Conservation (phyloP, 1,140 invertebrate species). For the Eurosta solidaginis region DNA sequence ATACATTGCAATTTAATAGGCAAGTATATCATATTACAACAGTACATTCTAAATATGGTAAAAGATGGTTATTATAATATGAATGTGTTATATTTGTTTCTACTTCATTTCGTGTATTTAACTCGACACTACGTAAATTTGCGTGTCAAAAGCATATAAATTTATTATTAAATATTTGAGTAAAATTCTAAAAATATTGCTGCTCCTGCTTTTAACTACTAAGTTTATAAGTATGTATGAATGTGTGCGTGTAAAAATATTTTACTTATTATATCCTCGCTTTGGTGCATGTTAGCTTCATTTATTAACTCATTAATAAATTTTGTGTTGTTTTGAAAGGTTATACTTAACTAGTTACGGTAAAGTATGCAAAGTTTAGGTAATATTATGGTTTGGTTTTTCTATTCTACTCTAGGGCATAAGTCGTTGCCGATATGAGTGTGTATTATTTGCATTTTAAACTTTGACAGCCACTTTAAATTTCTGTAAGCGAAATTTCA, state of each 20-base stretch:
- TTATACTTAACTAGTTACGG: conserved; percentile 28
- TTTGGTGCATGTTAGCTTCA: conserved; percentile 6
- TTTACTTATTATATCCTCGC: neutral
- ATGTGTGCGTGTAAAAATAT: neutral
- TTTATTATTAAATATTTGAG: neutral
- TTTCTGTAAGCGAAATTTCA: conserved; percentile 14
- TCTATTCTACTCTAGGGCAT: neutral
- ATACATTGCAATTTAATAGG: too few relatives aligned
- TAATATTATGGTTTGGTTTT: neutral
- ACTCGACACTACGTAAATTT: neutral
- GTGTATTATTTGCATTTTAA: neutral
- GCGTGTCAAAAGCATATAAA: conserved; percentile 26
- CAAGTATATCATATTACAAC: neutral
- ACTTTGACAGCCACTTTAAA: conserved; percentile 8
- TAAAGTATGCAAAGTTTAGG: neutral
- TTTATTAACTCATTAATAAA: conserved; percentile 35
- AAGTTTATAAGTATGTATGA: neutral
- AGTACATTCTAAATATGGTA: neutral
- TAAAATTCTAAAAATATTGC: too few relatives aligned
- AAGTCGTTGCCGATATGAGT: neutral
- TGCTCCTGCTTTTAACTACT: too few relatives aligned
- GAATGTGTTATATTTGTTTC: neutral
- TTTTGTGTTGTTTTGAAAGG: conserved; percentile 32
- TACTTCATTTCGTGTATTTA: neutral
- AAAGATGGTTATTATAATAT: neutral